Conservation (phyloP, 2,888 invertebrate species). For the Augochlorella aurata region DNA sequence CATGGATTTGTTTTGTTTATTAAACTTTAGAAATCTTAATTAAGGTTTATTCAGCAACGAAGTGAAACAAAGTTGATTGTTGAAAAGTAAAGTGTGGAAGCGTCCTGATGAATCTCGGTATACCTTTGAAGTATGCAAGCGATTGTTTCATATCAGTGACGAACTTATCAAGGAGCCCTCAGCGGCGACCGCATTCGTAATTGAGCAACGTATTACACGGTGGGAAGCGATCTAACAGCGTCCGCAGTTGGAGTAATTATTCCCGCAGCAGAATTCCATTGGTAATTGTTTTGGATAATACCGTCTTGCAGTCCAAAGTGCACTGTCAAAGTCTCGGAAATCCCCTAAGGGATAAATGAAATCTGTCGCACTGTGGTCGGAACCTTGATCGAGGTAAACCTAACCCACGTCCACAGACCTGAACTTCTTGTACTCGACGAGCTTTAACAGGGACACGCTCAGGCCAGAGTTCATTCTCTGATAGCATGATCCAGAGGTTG, state of each 20-base stretch:
- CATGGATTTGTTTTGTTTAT: too few species aligned
- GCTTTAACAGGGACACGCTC: neutral
- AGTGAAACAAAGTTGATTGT: too few species aligned
- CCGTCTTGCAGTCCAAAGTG: neutral
- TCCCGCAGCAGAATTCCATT: neutral
- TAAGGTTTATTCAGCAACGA: too few species aligned
- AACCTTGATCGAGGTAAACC: conserved; percentile 29
- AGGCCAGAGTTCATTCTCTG: neutral
- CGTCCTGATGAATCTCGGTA: neutral
- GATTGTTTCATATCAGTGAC: neutral
- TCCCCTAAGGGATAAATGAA: conserved; percentile 34
- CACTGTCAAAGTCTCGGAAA: conserved; percentile 13
- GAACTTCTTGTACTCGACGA: conserved; percentile 10
- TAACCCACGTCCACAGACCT: conserved; percentile 5
- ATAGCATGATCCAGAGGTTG: neutral
- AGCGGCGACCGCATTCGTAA: neutral
- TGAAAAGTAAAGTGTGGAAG: too few species aligned
- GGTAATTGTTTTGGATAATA: conserved; percentile 29
- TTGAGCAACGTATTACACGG: neutral
- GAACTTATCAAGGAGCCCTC: neutral
- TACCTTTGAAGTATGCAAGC: too few species aligned
- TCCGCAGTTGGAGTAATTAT: conserved; percentile 22
- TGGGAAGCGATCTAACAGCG: neutral
- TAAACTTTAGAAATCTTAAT: too few species aligned
- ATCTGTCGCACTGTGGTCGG: conserved; percentile 3